A percentile compares a stretch with the other conserved stretches of the same genome.
Conservation (phyloP, 2,888 invertebrate genomes). For the Phengaris alcon region DNA sequence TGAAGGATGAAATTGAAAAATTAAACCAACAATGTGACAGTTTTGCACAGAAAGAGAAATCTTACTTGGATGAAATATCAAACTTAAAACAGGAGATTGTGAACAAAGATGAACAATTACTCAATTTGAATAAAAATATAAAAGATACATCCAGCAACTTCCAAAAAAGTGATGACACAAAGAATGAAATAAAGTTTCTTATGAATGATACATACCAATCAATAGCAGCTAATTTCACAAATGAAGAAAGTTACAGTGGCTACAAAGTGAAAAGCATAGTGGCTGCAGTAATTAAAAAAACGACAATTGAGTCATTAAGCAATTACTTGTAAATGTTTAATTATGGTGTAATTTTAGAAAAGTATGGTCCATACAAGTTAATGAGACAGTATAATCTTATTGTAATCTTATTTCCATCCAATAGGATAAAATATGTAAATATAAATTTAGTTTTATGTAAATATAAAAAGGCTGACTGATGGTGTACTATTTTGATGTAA, state of each 20-base stretch:
- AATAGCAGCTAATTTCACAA: slow-evolving; percentile 57
- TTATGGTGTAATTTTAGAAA: neutral
- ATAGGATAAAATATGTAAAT: no score
- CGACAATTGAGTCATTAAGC: slow-evolving; percentile 55
- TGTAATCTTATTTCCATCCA: no score
- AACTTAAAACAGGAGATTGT: slow-evolving; percentile 43
- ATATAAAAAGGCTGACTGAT: no score
- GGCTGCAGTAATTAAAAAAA: slow-evolving; percentile 61
- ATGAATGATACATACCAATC: slow-evolving; percentile 68
- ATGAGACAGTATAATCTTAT: no score
- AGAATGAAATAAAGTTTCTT: slow-evolving; percentile 51
- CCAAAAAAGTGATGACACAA: slow-evolving; percentile 34
- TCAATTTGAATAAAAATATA: slow-evolving; percentile 39
- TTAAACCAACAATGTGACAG: slow-evolving; percentile 38
- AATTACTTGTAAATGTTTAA: slow-evolving; percentile 29
- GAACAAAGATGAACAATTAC: slow-evolving; percentile 37
- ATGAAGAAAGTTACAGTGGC: slow-evolving; percentile 53
- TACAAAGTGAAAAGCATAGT: slow-evolving; percentile 55
- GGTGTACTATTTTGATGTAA: no score
- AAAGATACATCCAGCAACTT: slow-evolving; percentile 36
- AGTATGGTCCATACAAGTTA: no score
- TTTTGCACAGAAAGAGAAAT: slow-evolving; percentile 37
- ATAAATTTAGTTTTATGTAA: no score
- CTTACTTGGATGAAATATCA: slow-evolving; percentile 43
- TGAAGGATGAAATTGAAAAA: slow-evolving; percentile 47